phyloP scores from a whole-genome alignment of 2,113 vertebrate species.

The Phylloscopus trochilus region DNA sequence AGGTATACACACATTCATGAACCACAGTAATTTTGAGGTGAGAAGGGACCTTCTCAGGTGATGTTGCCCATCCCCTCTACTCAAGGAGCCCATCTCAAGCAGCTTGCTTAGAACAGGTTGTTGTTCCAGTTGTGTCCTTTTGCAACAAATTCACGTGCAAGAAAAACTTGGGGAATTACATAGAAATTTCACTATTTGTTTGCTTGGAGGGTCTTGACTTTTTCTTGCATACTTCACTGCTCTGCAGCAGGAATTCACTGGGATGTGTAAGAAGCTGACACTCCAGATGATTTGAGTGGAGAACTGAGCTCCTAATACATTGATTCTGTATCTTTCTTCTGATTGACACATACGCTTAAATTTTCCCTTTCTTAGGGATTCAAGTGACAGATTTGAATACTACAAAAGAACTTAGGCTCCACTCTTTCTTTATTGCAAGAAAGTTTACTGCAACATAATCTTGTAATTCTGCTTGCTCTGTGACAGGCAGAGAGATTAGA shows the following conservation, averaged over 20 bases:
- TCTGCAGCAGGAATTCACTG: not conserved
- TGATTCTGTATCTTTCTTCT: not conserved
- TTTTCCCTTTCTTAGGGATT: not conserved
- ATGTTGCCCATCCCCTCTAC: too few species aligned
- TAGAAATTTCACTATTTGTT: not conserved
- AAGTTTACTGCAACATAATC: not conserved
- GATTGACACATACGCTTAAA: not conserved
- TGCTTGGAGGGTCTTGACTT: not conserved
- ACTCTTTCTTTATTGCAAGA: not conserved
- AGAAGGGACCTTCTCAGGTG: not conserved
- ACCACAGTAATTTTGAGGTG: not conserved
- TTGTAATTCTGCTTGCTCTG: not conserved
- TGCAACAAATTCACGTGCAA: not conserved
- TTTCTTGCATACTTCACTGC: not conserved
- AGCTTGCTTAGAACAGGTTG: not conserved
- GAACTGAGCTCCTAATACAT: not conserved
- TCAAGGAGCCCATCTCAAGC: not conserved
- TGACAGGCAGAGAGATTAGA: not conserved
- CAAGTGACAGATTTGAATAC: not conserved
- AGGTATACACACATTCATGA: not conserved
- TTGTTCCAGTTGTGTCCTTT: not conserved
- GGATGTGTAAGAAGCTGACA: not conserved
- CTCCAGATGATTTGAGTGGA: not conserved
- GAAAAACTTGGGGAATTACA: not conserved
- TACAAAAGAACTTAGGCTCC: not conserved